phyloP scores from a whole-genome alignment of 2,888 invertebrate species.

The Melinopterus prodromus region DNA sequence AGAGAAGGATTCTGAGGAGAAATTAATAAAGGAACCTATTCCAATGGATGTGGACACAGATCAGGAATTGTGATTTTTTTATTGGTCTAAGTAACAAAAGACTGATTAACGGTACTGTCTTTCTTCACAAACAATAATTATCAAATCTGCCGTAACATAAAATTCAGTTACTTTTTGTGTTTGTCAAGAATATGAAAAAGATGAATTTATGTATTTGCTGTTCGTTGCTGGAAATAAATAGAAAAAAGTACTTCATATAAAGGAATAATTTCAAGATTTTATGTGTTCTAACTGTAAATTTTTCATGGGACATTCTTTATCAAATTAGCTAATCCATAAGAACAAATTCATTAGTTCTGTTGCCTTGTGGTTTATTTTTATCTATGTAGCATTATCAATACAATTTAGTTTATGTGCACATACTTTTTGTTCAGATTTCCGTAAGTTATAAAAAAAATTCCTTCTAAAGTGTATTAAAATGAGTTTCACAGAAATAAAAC shows the following conservation, averaged over 20 bases:
- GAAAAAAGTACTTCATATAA: background rate
- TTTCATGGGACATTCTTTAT: background rate
- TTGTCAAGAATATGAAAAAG: background rate
- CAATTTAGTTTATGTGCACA: no score
- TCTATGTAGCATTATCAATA: no score
- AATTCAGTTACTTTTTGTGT: background rate
- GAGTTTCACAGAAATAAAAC: no score
- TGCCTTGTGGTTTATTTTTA: no score
- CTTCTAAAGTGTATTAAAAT: no score
- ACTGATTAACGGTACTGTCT: background rate
- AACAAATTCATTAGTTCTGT: background rate
- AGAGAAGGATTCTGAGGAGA: slow-evolving; percentile 42
- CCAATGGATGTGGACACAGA: slow-evolving; percentile 31
- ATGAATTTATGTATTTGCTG: background rate
- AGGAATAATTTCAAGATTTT: background rate
- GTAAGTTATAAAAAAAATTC: no score
- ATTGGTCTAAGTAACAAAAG: background rate
- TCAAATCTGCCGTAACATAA: background rate
- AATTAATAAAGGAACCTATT: slow-evolving; percentile 28
- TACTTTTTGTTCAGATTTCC: no score
- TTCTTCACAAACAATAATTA: background rate
- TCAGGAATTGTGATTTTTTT: background rate
- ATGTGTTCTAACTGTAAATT: background rate
- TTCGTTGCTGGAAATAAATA: background rate
- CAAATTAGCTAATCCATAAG: background rate